Evolutionary conservation across 2,797 vertebrate species (phyloP), one percentile per base, ranked within the genome.

Genomic region (Phylloscopus collybita): DNA sequence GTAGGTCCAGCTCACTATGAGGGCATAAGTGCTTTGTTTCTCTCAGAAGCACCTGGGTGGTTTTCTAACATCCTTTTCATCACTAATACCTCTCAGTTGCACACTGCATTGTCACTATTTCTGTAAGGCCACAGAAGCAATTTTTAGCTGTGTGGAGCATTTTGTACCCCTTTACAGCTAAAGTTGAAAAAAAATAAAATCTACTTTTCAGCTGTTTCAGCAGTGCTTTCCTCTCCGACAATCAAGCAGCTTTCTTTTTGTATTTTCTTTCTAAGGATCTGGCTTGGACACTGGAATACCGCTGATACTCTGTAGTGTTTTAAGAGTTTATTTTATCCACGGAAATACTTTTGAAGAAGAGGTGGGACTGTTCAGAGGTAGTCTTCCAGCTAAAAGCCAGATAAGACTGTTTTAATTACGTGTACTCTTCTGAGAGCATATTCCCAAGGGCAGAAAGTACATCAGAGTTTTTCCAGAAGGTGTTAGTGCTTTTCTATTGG

Each of bases 301-400:
- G 62, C 67, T 83, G 84, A 51, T 79, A 44, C 70, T 90, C 44
- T 88, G 53, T 93, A 92, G 80, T 92, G 56, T 20, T 26, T 40
- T 93, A 49, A 45, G 79, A 84, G 40, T 86, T 92, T 70, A 26
- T 72, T 81, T 94, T 70, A 73, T 67, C 70, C 70, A 44, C 0
- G 0, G 59, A 62, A 95, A 53, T 88, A 92, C 62, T 95, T 88
- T 92, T 90, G 92, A 94, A 81, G 87, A 92, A 70, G 70, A 93
- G 16, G 16, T 95, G 85, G 66, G 45, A 91, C 85, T 94, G 66
- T 62, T 91, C 0, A 1, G 62, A 86, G 22, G 23, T 56, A 91
- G 30, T 53, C 22, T 86, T 93, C 65, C 60, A 80, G 34, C 67
- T 82, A 64, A 74, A 62, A 88, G 67, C 66, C 86, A 61, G 81